Percentiles rank a stretch among this genome's conserved stretches.
Evolutionary conservation across 2,113 vertebrate genomes (phyloP).

Genomic region (Chaenogobius annularis): DNA sequence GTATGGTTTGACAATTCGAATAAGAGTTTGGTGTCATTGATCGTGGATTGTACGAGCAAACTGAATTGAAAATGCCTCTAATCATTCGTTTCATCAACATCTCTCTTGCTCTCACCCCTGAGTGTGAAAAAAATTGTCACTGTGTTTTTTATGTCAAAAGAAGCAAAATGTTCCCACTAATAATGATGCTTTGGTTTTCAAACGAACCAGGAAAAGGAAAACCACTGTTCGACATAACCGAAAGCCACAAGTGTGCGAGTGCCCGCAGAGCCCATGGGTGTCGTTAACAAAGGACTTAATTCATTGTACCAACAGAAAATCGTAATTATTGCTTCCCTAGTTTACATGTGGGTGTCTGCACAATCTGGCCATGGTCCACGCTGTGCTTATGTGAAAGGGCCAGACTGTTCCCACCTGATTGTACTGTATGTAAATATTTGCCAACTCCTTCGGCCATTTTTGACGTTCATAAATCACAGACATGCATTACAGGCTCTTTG

Average conservation of each 20-base stretch:
- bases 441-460: conserved; percentile 54
- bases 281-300: conserved; percentile 59
- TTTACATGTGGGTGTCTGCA: conserved; percentile 33
- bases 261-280: conserved; percentile 53
- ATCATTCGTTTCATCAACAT: too few relatives aligned
- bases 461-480: conserved; percentile 53
- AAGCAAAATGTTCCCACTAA: too few relatives aligned
- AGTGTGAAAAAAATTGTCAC: too few relatives aligned
- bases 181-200: conserved; percentile 12
- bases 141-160: too few relatives aligned
- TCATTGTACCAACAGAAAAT: conserved; percentile 56
- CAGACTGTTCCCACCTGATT: conserved; percentile 59
- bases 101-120: too few relatives aligned
- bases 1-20: too few relatives aligned
- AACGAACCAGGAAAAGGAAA: conserved; percentile 37
- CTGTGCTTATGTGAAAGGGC: conserved; percentile 30
- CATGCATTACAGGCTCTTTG: conserved; percentile 48
- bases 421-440: conserved; percentile 62
- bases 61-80: too few relatives aligned
- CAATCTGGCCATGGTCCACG: conserved; percentile 17
- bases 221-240: conserved; percentile 35
- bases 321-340: conserved; percentile 46
- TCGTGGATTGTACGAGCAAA: too few relatives aligned
- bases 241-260: conserved; percentile 57
- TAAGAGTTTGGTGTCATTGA: too few relatives aligned